phyloP scores from a whole-genome alignment of 2,797 vertebrate genomes.

The Anabacerthia variegaticeps region DNA sequence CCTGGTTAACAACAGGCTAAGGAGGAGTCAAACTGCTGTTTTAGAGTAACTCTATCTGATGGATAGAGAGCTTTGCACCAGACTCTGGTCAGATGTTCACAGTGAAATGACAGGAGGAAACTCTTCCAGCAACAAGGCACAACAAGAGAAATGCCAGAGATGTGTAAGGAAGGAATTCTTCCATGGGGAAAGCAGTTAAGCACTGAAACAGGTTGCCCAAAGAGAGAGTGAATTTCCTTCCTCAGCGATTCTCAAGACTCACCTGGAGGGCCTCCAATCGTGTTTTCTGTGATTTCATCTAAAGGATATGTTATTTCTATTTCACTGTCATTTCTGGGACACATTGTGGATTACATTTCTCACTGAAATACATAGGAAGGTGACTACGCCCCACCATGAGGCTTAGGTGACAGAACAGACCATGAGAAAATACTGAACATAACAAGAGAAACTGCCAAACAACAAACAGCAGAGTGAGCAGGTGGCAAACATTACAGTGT shows the following conservation, averaged over 20 bases:
- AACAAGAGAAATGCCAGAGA: not conserved
- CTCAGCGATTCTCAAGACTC: not conserved
- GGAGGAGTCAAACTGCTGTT: not conserved
- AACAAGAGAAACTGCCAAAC: not conserved
- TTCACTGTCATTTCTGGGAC: not conserved
- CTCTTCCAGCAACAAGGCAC: not conserved
- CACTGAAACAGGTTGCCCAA: not conserved
- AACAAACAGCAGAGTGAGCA: not conserved
- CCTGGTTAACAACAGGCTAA: not conserved
- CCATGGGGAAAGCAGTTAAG: not conserved
- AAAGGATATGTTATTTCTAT: not conserved
- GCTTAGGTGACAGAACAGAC: not conserved
- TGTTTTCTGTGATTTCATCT: not conserved
- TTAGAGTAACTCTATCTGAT: not conserved
- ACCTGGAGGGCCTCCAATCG: not conserved
- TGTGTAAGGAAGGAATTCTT: not conserved
- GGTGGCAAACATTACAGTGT: not conserved
- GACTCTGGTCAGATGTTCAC: accelerated
- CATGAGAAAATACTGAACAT: not conserved
- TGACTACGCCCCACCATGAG: not conserved
- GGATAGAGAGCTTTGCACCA: not conserved
- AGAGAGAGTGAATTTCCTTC: not conserved
- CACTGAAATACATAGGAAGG: not conserved
- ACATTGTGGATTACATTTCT: not conserved
- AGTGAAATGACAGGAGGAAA: not conserved